These are phyloP conservation scores for Saguinus imperator DNA, from an alignment of 2,113 vertebrate species.

Conservation along the genomic window DNA sequence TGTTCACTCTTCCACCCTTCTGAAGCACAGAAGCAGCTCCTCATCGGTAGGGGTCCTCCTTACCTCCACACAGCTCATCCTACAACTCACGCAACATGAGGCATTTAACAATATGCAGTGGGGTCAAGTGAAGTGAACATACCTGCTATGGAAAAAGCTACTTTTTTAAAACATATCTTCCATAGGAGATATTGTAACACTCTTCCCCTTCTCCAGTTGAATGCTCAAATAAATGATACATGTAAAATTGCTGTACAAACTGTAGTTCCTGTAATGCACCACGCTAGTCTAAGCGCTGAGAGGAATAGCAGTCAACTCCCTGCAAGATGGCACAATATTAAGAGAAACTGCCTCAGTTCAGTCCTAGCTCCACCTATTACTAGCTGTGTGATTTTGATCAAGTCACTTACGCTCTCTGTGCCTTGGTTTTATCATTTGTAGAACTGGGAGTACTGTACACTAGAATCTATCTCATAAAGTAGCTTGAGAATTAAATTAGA, in stretches of 20 bases:
- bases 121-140: not conserved
- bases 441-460: not conserved
- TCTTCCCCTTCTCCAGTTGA: not conserved
- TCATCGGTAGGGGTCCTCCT: not conserved
- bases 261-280: rapidly evolving
- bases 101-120: not conserved
- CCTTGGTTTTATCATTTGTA: not conserved
- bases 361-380: not conserved
- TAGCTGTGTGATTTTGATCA: not conserved
- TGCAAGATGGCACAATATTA: not conserved
- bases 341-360: not conserved
- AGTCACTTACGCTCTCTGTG: not conserved
- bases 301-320: rapidly evolving
- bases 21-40: not conserved
- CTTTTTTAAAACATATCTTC: too few species aligned
- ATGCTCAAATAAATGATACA: not conserved
- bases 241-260: not conserved
- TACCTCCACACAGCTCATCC: not conserved
- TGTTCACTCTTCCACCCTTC: not conserved
- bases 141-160: not conserved
- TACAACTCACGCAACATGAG: not conserved
- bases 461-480: not conserved
- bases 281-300: not conserved
- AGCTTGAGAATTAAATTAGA: not conserved
- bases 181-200: not conserved